Percentiles rank a stretch among this genome's conserved stretches.
Evolutionary conservation across 2,888 invertebrate genomes (phyloP).

Genomic region (Brachyptera risi): DNA sequence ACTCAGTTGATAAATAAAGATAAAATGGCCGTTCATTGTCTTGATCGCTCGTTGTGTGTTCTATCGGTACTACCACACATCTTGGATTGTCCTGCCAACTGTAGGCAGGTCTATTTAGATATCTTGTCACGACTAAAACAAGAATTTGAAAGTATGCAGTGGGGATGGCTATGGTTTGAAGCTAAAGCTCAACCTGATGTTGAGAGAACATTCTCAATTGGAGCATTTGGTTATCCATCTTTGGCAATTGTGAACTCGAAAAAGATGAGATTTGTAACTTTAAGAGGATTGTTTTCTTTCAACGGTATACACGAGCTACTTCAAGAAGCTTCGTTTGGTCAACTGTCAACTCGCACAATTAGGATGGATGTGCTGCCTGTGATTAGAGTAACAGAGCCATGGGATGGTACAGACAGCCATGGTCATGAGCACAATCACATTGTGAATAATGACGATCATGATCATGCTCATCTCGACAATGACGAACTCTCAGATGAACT

Average conservation of each 20-base stretch:
- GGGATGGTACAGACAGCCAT: neutral
- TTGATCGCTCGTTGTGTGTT: neutral
- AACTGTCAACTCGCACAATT: constrained; percentile 79
- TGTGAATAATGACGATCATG: too few species aligned
- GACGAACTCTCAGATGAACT: too few species aligned
- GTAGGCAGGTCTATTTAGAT: constrained; percentile 61
- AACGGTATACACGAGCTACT: constrained; percentile 94
- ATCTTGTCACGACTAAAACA: constrained; percentile 85
- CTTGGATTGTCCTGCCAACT: neutral
- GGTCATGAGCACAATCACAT: too few species aligned
- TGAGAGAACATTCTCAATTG: constrained; percentile 93
- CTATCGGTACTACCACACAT: neutral
- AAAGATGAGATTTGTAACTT: constrained; percentile 92
- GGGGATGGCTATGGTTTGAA: constrained; percentile 98
- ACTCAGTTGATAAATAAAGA: too few species aligned
- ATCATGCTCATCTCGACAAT: too few species aligned
- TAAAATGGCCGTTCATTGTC: too few species aligned
- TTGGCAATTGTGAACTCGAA: constrained; percentile 93
- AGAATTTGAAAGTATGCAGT: too few species aligned
- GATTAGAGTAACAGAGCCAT: neutral
- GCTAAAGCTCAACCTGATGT: constrained; percentile 78
- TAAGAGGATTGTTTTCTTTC: constrained; percentile 90
- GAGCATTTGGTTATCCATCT: too few species aligned
- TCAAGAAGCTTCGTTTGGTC: constrained; percentile 86
- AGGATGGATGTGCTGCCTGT: neutral